These are phyloP conservation scores for Peromyscus maniculatus DNA, from an alignment of 2,113 vertebrate species.

Conservation along the genomic window DNA sequence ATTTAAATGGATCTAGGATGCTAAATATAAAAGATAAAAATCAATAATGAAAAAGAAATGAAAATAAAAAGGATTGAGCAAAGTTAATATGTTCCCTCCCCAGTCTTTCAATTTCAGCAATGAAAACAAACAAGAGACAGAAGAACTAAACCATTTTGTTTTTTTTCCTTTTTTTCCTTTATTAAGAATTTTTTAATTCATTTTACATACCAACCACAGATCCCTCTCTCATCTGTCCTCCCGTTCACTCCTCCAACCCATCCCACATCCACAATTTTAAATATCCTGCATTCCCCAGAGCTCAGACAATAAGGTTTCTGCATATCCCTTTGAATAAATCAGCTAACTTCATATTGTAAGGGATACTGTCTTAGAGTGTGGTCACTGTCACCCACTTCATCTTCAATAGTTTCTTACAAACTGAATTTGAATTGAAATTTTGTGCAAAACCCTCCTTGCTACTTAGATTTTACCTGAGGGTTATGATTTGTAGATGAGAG, in stretches of 20 bases:
- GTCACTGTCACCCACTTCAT: too few species aligned
- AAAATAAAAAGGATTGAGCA: not conserved
- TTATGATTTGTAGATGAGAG: too few species aligned
- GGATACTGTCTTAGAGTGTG: accelerated
- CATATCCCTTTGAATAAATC: not conserved
- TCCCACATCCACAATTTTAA: not conserved
- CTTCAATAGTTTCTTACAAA: not conserved
- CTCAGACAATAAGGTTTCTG: not conserved
- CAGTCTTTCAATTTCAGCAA: not conserved
- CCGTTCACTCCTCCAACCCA: too few species aligned
- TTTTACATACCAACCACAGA: too few species aligned
- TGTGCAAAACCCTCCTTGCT: not conserved
- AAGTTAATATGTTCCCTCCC: not conserved
- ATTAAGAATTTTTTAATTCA: too few species aligned
- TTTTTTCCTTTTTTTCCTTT: too few species aligned
- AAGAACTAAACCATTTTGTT: not conserved
- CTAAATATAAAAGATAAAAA: not conserved
- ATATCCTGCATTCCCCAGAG: not conserved
- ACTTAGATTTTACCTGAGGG: not conserved
- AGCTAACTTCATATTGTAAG: not conserved
- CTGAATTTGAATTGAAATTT: not conserved
- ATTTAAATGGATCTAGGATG: not conserved
- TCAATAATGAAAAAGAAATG: not conserved
- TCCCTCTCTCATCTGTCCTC: too few species aligned
- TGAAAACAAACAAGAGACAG: not conserved